Base-by-base conservation (phyloP, 2,797 vertebrate species). In the Pipistrellus pygmaeus region DNA sequence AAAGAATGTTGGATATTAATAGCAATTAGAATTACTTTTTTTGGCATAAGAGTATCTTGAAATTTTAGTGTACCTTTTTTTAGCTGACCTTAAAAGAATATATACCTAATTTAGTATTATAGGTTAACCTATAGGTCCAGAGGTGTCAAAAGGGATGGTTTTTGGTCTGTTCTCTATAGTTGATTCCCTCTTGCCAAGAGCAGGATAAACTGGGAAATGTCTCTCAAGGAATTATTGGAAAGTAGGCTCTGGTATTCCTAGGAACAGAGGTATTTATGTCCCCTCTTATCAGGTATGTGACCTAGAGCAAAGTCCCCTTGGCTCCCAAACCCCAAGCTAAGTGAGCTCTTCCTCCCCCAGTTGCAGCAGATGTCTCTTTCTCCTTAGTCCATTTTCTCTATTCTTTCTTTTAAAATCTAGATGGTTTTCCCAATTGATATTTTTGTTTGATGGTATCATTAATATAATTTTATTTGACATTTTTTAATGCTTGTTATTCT, bases 1-100 rank as follows among this genome's bases (percentile, higher is more conserved):
- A 91, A 94, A 78, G 57, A 75, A 35, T 88, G 21, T 85, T 92
- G 77, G 68, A 32, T 94, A 81, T 76, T 90, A 60, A 88, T 23
- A 78, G 48, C 18, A 60, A 32, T 87, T 81, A 87, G 76, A 90
- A 77, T 86, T 55, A 88, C 6, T 88, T 66, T 66, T 73, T 64
- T 1, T 85, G 76, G 18, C 18, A 32, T 75, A 38, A 77, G 41
- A 51, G 51, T 84, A 46, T 18, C n/a, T 51, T 73, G 27, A 90
- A 91, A 73, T 87, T 35, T 87, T 25, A 85, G 72, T 69, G 41
- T 14, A 38, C 27, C 9, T 97, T 81, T 94, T 55, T 71, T 48
- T 8, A 62, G 27, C 21, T 89, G 76, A 7, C 8, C 18, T 75
- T 93, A 32, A 44, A 85, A 77, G 18, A 71, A 69, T 18, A 48